Conservation (phyloP, 1,140 invertebrate genomes). For the Calycopis cecrops region DNA sequence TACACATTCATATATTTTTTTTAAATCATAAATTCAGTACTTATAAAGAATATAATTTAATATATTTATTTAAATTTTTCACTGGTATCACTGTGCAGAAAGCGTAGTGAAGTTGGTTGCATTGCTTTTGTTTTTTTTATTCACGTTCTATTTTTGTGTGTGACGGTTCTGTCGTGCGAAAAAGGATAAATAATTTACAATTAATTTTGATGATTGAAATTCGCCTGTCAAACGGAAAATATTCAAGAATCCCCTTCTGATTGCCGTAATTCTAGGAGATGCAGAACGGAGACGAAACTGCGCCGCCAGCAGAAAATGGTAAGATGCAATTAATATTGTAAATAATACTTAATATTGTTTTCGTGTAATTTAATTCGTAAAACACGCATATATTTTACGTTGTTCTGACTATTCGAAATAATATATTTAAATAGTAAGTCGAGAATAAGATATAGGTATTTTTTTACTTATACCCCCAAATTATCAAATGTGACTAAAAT, state of each 20-base stretch:
- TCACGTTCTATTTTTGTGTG: constrained; percentile 73
- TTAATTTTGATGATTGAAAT: constrained; percentile 13
- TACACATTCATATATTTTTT: too few species aligned
- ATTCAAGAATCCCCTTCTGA: constrained; percentile 41
- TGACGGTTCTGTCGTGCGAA: constrained; percentile 62
- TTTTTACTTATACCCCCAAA: constrained; percentile 46
- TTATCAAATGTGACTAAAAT: constrained; percentile 10
- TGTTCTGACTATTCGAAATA: background rate
- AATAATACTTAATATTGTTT: constrained; percentile 35
- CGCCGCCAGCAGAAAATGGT: constrained; percentile 50
- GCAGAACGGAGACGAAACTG: constrained; percentile 64
- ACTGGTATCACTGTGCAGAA: constrained; percentile 24
- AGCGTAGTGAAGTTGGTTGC: constrained; percentile 52
- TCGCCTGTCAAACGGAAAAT: background rate
- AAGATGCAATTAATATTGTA: constrained; percentile 57
- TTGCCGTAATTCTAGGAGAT: constrained; percentile 52
- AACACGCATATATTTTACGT: background rate
- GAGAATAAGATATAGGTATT: background rate
- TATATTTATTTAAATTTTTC: too few species aligned
- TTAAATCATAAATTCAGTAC: too few species aligned
- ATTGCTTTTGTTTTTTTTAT: constrained; percentile 62
- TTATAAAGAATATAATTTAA: constrained; percentile 4
- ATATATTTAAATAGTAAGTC: background rate
- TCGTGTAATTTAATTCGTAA: background rate
- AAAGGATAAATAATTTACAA: constrained; percentile 19